A percentile compares a stretch with the other conserved stretches of the same genome.
Conservation (phyloP, 2,888 invertebrate genomes). For the Tinea semifulvella region DNA sequence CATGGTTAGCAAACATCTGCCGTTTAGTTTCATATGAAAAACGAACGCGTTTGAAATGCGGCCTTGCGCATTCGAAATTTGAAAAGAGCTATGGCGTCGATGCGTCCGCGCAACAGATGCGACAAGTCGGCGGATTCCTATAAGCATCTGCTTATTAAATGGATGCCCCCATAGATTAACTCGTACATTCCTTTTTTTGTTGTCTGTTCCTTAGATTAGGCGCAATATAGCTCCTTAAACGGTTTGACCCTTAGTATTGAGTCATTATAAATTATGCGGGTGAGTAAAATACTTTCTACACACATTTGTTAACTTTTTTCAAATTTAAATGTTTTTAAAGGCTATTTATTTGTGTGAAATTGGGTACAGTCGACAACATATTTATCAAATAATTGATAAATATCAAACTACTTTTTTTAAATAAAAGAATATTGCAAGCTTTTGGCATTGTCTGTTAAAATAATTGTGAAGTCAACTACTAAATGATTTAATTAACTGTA, state of each 20-base stretch:
- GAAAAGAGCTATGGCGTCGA: slow-evolving; percentile 29
- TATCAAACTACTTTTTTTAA: too few species aligned
- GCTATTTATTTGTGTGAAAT: neutral
- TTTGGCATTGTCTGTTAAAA: too few species aligned
- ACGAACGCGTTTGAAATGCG: slow-evolving; percentile 33
- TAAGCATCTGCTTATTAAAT: slow-evolving; percentile 60
- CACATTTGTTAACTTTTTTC: slow-evolving; percentile 13
- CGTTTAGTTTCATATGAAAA: too few species aligned
- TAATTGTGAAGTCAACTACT: too few species aligned
- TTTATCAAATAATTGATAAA: too few species aligned
- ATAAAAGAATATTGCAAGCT: too few species aligned
- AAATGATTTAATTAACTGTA: too few species aligned
- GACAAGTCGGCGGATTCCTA: slow-evolving; percentile 55
- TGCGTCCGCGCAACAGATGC: slow-evolving; percentile 55
- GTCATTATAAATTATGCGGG: slow-evolving; percentile 43
- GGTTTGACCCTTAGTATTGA: slow-evolving; percentile 39
- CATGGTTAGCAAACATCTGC: slow-evolving; percentile 47
- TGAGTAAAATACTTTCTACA: slow-evolving; percentile 21
- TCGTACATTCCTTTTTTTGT: slow-evolving; percentile 52
- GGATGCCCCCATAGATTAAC: slow-evolving; percentile 34
- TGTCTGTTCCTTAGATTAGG: slow-evolving; percentile 35
- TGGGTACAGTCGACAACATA: too few species aligned
- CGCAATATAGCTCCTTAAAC: slow-evolving; percentile 49
- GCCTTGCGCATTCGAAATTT: slow-evolving; percentile 57
- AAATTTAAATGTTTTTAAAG: neutral